Conservation (phyloP, 2,797 vertebrate species). For the Mallotus villosus region DNA sequence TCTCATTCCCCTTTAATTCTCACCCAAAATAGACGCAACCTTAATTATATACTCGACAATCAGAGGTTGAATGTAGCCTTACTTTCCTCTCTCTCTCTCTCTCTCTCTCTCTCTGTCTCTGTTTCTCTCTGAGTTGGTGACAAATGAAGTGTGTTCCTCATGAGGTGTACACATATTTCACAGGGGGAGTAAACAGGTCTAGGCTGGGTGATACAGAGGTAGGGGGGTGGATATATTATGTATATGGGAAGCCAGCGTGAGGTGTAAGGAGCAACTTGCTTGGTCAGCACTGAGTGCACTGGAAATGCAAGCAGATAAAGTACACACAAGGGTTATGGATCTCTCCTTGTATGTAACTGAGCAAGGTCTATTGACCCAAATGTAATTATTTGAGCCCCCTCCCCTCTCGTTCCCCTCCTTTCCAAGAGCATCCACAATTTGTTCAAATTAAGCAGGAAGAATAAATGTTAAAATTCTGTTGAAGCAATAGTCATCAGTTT, state of each 20-base stretch:
- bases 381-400: constrained; percentile 66
- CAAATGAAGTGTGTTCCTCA: constrained; percentile 49
- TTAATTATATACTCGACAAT: constrained; percentile 69
- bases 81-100: constrained; percentile 23
- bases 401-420: constrained; percentile 14
- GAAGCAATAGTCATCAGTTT: background rate
- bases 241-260: constrained; percentile 66
- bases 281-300: constrained; percentile 68
- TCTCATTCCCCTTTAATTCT: constrained; percentile 74
- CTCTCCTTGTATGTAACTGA: constrained; percentile 66
- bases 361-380: constrained; percentile 73
- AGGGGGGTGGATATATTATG: constrained; percentile 68
- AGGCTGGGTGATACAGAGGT: background rate
- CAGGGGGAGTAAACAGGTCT: constrained; percentile 54
- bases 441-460: constrained; percentile 4
- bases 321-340: constrained; percentile 68
- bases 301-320: constrained; percentile 69
- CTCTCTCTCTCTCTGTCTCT: background rate
- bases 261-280: constrained; percentile 68
- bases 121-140: constrained; percentile 36
- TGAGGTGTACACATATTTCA: constrained; percentile 62
- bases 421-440: constrained; percentile 23
- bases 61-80: constrained; percentile 72
- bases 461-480: constrained; percentile 1
- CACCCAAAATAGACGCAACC: constrained; percentile 72